A percentile compares a stretch with the other conserved stretches of the same genome.
These are phyloP conservation scores for Siphonodentalium dalli DNA, from an alignment of 2,888 invertebrate genomes.

Conservation along the genomic window DNA sequence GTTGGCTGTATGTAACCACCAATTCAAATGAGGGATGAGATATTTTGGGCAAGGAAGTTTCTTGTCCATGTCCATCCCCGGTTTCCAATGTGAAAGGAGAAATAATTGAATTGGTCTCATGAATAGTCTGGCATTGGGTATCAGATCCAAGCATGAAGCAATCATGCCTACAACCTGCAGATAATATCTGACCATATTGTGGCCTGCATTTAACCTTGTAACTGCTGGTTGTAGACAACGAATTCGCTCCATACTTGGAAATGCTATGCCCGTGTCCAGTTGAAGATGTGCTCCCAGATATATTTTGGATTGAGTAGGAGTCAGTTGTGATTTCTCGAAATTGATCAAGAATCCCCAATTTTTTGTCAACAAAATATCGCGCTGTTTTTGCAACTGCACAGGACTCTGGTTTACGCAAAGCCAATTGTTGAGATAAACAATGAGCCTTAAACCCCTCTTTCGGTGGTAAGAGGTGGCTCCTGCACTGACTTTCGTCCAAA, in stretches of 20 bases:
- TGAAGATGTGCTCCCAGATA: background rate
- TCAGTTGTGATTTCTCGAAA: background rate
- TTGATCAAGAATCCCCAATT: slow-evolving; percentile 4
- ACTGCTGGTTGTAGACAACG: background rate
- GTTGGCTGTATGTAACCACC: slow-evolving; percentile 22
- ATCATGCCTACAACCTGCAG: slow-evolving; percentile 16
- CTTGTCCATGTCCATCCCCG: background rate
- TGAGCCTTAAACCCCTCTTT: too few species aligned
- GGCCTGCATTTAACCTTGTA: background rate
- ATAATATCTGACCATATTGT: slow-evolving; percentile 4
- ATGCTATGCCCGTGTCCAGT: background rate
- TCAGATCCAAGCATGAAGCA: slow-evolving; percentile 10
- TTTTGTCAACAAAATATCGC: too few species aligned
- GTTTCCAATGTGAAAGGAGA: too few species aligned
- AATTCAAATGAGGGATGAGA: slow-evolving; percentile 11
- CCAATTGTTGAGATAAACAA: too few species aligned
- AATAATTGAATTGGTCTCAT: slow-evolving; percentile 14
- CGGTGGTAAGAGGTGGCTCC: too few species aligned
- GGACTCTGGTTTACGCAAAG: too few species aligned
- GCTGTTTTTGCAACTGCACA: too few species aligned
- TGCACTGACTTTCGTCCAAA: too few species aligned
- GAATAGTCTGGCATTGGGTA: slow-evolving; percentile 7
- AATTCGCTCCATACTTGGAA: background rate
- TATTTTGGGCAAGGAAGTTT: slow-evolving; percentile 11
- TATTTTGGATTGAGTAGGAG: background rate